Percentiles rank a stretch among this genome's conserved stretches.
Evolutionary conservation across 1,140 invertebrate species (phyloP).

Genomic region (Drosophila aff.): DNA sequence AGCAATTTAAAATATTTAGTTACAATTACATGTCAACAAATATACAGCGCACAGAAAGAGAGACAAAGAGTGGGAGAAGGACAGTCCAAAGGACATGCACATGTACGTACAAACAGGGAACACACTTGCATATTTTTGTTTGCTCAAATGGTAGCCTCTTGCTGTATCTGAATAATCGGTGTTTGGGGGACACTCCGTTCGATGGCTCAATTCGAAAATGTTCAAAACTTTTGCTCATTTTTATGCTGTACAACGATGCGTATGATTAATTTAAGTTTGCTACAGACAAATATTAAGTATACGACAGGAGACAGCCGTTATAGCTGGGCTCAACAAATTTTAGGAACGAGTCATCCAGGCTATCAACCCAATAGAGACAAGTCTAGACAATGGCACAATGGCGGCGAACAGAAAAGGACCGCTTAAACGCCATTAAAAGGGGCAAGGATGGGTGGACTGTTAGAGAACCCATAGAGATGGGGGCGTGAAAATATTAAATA

Average conservation of each 20-base stretch:
- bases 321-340: not conserved
- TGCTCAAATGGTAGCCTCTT: conserved; percentile 37
- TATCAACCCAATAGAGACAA: conserved; percentile 48
- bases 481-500: conserved; percentile 1
- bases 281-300: conserved; percentile 70
- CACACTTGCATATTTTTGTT: conserved; percentile 66
- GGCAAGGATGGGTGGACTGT: conserved; percentile 2
- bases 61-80: conserved; percentile 5
- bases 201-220: conserved; percentile 36
- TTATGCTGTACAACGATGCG: conserved; percentile 67
- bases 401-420: conserved; percentile 55
- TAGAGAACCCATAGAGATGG: conserved; percentile 23
- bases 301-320: conserved; percentile 25
- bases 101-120: conserved; percentile 32
- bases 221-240: conserved; percentile 38
- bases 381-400: conserved; percentile 77
- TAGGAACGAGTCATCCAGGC: conserved; percentile 15
- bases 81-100: conserved; percentile 34
- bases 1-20: conserved; percentile 84
- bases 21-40: conserved; percentile 83
- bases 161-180: not conserved
- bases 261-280: conserved; percentile 78
- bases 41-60: conserved; percentile 29
- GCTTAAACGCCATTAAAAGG: conserved; percentile 43
- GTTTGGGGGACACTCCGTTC: not conserved